Evolutionary conservation across 2,888 invertebrate genomes (phyloP), one percentile per base, ranked within the genome.

Genomic region (Ommatoiulus sabulosus): DNA sequence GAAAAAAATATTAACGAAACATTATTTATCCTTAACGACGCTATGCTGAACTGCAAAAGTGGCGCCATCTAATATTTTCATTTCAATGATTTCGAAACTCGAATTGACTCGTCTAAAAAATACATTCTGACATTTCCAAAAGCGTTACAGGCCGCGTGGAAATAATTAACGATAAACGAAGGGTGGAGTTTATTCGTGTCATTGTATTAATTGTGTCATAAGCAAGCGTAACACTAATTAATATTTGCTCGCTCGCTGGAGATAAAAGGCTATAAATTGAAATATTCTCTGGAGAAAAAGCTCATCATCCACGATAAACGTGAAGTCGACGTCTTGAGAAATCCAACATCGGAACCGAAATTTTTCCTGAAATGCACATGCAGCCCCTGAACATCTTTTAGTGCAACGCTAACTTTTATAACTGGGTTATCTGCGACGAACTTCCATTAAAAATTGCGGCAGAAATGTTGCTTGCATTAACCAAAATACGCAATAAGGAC

Each of bases 201-300:
- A 52, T 52, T 52, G 52, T 52, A 63, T 63, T n/a, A 63, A 63
- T 63, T 63, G 63, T n/a, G 7, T n/a, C n/a, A 63, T n/a, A 63
- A 63, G 63, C 63, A 63, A 17, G 63, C 63, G n/a, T 63, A 63
- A 63, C 4, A 17, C 20, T 63, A 63, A 63, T 63, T 63, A 63
- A 63, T n/a, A 72, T 72, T 20, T 72, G 20, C 24, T 24, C 24
- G 72, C 72, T 24, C 6, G 72, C 20, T 72, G 20, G 20, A 72
- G 20, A 72, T 72, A 72, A 20, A 72, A 72, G n/a, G 17, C 72
- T 6, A 72, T 24, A 72, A 20, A 24, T 72, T 24, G 20, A 8
- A 72, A 72, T 6, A 20, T 72, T 10, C 72, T 72, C 20, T 72
- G 20, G 24, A 8, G 24, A 72, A 72, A 72, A 20, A 24, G 20